These are phyloP conservation scores for Phycodurus eques DNA, from an alignment of 2,113 vertebrate species.

Conservation along the genomic window DNA sequence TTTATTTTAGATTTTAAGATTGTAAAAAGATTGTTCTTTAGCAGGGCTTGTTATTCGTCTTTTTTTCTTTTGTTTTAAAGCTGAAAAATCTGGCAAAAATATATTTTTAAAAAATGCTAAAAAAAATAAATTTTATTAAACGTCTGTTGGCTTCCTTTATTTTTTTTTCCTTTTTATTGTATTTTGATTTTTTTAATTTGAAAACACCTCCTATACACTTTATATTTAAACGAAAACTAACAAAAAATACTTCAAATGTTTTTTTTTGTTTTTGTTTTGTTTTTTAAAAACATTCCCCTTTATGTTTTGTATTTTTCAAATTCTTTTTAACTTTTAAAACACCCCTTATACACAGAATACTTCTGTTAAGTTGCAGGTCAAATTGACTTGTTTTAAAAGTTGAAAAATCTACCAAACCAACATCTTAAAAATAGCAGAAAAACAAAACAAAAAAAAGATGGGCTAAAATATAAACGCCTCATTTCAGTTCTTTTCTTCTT, in stretches of 20 bases:
- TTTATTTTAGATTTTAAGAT: too few species aligned
- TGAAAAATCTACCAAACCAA: too few species aligned
- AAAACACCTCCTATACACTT: background rate
- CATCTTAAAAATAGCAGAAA: too few species aligned
- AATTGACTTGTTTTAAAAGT: background rate
- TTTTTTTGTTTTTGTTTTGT: background rate
- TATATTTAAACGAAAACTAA: background rate
- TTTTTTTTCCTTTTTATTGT: background rate
- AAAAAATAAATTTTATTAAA: too few species aligned
- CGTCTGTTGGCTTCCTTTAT: background rate
- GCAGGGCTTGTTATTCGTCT: too few species aligned
- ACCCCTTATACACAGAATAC: background rate
- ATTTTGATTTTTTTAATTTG: background rate
- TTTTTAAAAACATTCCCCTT: background rate
- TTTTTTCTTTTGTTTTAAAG: too few species aligned
- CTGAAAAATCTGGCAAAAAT: too few species aligned
- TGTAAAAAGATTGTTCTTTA: too few species aligned
- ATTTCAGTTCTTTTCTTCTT: too few species aligned
- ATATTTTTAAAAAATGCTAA: too few species aligned
- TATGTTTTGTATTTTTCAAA: background rate
- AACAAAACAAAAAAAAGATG: too few species aligned
- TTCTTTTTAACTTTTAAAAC: background rate
- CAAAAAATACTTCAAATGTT: background rate
- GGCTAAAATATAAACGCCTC: too few species aligned
- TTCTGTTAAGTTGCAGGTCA: background rate